phyloP scores from a whole-genome alignment of 2,888 invertebrate species.

The Biston betularia region DNA sequence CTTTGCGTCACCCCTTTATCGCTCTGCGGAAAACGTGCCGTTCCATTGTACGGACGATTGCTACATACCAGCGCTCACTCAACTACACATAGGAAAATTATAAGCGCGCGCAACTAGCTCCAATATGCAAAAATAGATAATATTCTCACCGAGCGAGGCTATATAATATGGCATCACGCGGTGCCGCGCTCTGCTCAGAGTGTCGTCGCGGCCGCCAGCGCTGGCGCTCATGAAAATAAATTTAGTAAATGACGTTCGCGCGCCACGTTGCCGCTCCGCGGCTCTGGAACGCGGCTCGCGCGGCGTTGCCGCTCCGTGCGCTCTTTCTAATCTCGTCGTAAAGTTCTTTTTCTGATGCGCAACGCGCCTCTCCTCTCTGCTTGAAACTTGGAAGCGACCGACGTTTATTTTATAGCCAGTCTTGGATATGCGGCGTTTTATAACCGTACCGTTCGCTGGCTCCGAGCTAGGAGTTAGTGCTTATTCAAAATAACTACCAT shows the following conservation, averaged over 20 bases:
- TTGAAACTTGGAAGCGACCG: slow-evolving; percentile 83
- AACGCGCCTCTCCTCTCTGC: slow-evolving; percentile 81
- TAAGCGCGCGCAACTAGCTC: slow-evolving; percentile 61
- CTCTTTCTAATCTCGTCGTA: slow-evolving; percentile 87
- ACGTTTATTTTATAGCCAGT: slow-evolving; percentile 83
- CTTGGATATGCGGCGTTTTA: slow-evolving; percentile 79
- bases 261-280: slow-evolving; percentile 79
- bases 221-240: slow-evolving; percentile 85
- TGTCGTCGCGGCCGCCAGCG: slow-evolving; percentile 80
- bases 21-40: slow-evolving; percentile 75
- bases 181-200: slow-evolving; percentile 47
- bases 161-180: slow-evolving; percentile 67
- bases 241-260: slow-evolving; percentile 85
- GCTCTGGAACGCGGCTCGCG: slow-evolving; percentile 80
- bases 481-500: slow-evolving; percentile 77
- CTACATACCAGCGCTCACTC: slow-evolving; percentile 54
- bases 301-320: slow-evolving; percentile 82
- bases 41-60: slow-evolving; percentile 68
- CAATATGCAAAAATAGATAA: slow-evolving; percentile 75
- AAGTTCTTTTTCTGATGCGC: slow-evolving; percentile 87
- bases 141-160: slow-evolving; percentile 67
- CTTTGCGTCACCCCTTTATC: slow-evolving; percentile 84
- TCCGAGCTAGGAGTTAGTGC: slow-evolving; percentile 65
- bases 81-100: slow-evolving; percentile 59
- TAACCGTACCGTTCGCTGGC: slow-evolving; percentile 71